Evolutionary conservation across 2,113 vertebrate genomes (phyloP).

Genomic region (Clarias gariepinus): DNA sequence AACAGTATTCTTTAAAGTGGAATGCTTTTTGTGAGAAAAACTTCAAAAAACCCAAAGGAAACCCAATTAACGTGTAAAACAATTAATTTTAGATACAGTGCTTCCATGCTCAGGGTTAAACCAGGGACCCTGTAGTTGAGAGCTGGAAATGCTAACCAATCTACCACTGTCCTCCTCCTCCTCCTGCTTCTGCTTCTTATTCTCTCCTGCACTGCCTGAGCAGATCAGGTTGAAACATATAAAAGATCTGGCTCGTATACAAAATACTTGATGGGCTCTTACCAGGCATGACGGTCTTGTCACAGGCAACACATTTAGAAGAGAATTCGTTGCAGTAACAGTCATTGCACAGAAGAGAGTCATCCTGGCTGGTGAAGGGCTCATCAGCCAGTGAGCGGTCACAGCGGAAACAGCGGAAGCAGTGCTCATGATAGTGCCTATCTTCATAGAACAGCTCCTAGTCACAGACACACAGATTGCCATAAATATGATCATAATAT

Average conservation of each 20-base stretch:
- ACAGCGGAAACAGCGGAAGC: conserved; percentile 96
- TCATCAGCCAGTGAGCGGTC: conserved; percentile 92
- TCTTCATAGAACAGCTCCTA: conserved; percentile 98
- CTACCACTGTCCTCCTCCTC: background rate
- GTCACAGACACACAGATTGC: background rate
- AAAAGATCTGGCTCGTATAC: conserved; percentile 9
- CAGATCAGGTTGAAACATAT: background rate
- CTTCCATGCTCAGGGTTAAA: background rate
- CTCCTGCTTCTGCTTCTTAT: background rate
- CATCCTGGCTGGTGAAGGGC: conserved; percentile 94
- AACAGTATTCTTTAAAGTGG: background rate
- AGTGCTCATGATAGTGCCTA: conserved; percentile 94
- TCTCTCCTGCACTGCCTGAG: background rate
- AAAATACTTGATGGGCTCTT: conserved; percentile 41
- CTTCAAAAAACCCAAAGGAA: background rate
- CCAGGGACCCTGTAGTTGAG: background rate
- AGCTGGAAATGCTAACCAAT: background rate
- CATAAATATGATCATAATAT: background rate
- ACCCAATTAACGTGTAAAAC: too few species aligned
- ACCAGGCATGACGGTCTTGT: conserved; percentile 98
- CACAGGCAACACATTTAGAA: conserved; percentile 91
- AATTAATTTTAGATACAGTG: background rate
- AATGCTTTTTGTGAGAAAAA: too few species aligned
- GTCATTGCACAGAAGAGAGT: conserved; percentile 91
- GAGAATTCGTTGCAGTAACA: conserved; percentile 98